Evolutionary conservation across 2,113 vertebrate genomes (phyloP).

Genomic region (Cnemophilus loriae): DNA sequence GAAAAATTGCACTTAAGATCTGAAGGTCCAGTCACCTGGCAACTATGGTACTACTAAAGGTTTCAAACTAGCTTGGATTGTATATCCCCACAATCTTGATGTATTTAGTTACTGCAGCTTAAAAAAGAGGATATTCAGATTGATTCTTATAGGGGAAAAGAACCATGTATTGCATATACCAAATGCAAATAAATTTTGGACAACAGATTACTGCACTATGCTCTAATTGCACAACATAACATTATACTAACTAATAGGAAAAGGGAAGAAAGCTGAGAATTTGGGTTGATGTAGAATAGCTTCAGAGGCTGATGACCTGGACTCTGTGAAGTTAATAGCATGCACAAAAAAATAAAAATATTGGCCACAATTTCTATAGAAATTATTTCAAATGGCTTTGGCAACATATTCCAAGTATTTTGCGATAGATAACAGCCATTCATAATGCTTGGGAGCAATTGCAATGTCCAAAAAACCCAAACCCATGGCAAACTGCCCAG

Average conservation of each 20-base stretch:
- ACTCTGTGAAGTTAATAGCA: neutral
- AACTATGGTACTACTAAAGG: neutral
- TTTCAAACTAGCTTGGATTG: neutral
- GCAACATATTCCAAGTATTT: neutral
- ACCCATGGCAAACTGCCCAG: neutral
- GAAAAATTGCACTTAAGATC: neutral
- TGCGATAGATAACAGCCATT: neutral
- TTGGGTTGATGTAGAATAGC: neutral
- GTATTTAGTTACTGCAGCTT: neutral
- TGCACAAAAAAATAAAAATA: neutral
- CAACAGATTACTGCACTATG: neutral
- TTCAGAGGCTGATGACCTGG: neutral
- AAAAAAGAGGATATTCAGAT: neutral
- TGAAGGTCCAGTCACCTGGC: neutral
- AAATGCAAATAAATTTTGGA: neutral
- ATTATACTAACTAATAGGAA: neutral
- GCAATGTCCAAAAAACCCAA: neutral
- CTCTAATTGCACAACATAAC: neutral
- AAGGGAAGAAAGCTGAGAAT: neutral
- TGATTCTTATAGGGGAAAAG: neutral
- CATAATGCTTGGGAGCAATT: neutral
- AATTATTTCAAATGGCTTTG: neutral
- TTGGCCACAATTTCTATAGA: neutral
- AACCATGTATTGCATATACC: neutral
- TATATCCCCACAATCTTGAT: neutral